Evolutionary conservation across 2,888 invertebrate species (phyloP), one percentile per base, ranked within the genome.

Genomic region (Acanthosepion esculentum): DNA sequence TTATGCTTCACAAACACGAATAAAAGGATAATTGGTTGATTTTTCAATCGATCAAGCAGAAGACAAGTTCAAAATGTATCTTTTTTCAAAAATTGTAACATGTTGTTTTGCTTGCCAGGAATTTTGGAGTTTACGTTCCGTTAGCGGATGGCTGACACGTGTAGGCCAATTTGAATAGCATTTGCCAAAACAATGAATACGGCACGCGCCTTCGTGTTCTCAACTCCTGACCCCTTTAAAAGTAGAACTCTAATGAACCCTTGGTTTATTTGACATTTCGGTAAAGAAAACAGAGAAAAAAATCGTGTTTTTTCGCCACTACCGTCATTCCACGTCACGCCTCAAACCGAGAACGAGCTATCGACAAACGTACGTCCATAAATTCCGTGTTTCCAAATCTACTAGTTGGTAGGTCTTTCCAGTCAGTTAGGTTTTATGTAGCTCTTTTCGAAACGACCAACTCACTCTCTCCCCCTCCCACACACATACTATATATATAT

Each of bases 131-230:
- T 18, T 55, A 55, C 55, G 4, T 29, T 64, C 10, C 29, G 10
- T 3, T 29, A 8, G 64, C 29, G 0, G 7, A 64, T 78, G 29
- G 10, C 10, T n/a, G 78, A 78, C 78, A 78, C 78, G 78, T 78
- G 78, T 15, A 78, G n/a, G 3, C 12, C 29, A 15, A 18, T 78
- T 2, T n/a, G 59, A 59, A 59, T 26, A 18, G 5, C 5, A 12
- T 78, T 78, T 78, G n/a, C n/a, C 78, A 78, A 78, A 78, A 78
- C 78, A 78, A 78, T n/a, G 78, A 78, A 78, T n/a, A n/a, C n/a
- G 78, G 78, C 78, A 78, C 78, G n/a, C 26, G 64, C 64, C 23
- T 29, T 53, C 6, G 26, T 29, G 64, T 26, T 29, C 64, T 64
- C 78, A 78, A 8, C 78, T 78, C 78, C 78, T 78, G 78, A 78